Evolutionary conservation across 2,113 vertebrate genomes (phyloP).

Genomic region (Vulpes lagopus): DNA sequence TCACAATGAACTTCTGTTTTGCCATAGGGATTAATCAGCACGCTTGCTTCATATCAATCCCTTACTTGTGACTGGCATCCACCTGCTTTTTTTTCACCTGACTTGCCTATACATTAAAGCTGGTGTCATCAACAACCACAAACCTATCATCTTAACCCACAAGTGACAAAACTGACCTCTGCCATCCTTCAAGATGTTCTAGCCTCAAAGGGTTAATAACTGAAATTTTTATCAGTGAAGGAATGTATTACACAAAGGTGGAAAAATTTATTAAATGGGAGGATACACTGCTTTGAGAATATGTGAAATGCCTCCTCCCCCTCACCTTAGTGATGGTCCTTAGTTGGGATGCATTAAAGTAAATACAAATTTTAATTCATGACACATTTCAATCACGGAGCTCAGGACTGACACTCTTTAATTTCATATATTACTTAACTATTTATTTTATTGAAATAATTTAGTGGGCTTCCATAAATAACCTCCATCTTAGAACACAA

Average conservation of each 20-base stretch:
- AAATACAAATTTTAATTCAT: not conserved
- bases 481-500: not conserved
- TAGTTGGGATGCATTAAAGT: not conserved
- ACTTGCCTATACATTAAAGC: not conserved
- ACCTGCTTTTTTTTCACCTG: not conserved
- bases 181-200: too few relatives aligned
- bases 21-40: accelerated
- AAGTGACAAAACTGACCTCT: not conserved
- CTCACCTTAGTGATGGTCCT: not conserved
- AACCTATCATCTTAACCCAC: not conserved
- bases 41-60: accelerated
- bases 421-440: not conserved
- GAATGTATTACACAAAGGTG: not conserved
- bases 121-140: not conserved
- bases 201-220: not conserved
- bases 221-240: too few relatives aligned
- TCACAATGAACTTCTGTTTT: accelerated
- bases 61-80: accelerated
- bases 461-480: not conserved
- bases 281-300: not conserved
- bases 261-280: not conserved
- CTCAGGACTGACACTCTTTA: not conserved
- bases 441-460: not conserved
- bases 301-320: not conserved
- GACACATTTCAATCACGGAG: not conserved